These are phyloP conservation scores for Nasua narica DNA, from an alignment of 2,797 vertebrate species.

Conservation along the genomic window DNA sequence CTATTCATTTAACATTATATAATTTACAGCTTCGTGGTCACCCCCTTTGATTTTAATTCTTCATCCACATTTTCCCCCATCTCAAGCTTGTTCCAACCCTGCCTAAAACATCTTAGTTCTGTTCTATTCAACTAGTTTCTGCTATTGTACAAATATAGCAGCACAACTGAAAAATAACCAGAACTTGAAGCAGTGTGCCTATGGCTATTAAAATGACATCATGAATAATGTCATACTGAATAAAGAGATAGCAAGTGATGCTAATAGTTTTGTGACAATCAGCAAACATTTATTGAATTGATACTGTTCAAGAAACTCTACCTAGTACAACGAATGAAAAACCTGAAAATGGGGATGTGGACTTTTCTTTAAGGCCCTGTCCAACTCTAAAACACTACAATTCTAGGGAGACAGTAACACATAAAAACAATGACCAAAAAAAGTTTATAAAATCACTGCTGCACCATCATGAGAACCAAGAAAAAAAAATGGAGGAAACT, in stretches of 20 bases:
- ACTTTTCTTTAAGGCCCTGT: background rate
- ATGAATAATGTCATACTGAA: background rate
- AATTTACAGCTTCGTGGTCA: background rate
- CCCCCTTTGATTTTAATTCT: background rate
- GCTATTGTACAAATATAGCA: background rate
- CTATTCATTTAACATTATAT: background rate
- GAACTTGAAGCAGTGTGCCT: background rate
- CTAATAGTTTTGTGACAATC: background rate
- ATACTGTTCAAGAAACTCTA: background rate
- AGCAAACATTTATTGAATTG: background rate
- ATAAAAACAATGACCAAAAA: background rate
- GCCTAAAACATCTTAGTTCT: background rate
- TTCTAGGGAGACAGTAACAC: background rate
- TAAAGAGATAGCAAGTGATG: background rate
- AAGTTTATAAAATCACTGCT: slow-evolving; percentile 6
- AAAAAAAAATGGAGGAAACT: background rate
- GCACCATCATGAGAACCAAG: background rate
- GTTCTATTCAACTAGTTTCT: background rate
- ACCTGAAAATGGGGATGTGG: background rate
- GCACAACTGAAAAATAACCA: background rate
- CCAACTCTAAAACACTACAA: background rate
- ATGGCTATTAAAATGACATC: background rate
- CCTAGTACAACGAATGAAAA: background rate
- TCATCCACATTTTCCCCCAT: background rate
- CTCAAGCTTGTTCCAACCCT: background rate